Percentiles rank a stretch among this genome's conserved stretches.
phyloP scores from a whole-genome alignment of 1,140 invertebrate species.

The Drosophila arawakana region DNA sequence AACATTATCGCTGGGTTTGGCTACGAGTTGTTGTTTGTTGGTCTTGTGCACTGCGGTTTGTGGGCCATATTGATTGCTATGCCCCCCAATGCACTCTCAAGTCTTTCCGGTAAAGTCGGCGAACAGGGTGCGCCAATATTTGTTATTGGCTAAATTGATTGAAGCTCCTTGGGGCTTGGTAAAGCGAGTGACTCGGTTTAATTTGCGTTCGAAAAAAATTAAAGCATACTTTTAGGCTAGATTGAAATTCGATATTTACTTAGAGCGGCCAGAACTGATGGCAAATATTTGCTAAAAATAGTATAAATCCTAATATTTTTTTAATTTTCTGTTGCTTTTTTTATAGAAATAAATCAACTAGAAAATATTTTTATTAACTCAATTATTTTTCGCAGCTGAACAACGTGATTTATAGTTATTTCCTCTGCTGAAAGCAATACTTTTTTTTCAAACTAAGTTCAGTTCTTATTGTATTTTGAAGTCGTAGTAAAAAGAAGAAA shows the following conservation, averaged over 20 bases:
- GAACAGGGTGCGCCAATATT: constrained; percentile 2
- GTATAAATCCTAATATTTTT: too few relatives aligned
- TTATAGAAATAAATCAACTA: too few relatives aligned
- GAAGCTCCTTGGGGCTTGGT: constrained; percentile 8
- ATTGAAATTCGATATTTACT: too few relatives aligned
- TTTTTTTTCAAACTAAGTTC: constrained; percentile 1
- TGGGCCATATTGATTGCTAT: constrained; percentile 66
- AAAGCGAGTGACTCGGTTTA: neutral
- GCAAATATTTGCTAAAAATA: too few relatives aligned
- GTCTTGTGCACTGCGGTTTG: constrained; percentile 54
- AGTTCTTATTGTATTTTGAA: constrained; percentile 13
- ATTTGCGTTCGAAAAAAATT: neutral
- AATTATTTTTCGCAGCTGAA: neutral
- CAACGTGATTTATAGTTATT: neutral
- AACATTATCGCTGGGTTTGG: constrained; percentile 75
- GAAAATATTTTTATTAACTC: too few relatives aligned
- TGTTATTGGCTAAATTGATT: constrained; percentile 32
- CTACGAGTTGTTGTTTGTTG: constrained; percentile 53
- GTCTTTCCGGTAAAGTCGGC: constrained; percentile 16
- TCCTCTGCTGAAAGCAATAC: neutral
- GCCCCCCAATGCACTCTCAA: constrained; percentile 34
- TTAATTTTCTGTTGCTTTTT: too few relatives aligned
- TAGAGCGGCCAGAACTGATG: too few relatives aligned
- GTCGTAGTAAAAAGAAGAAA: constrained; percentile 18
- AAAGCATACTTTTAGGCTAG: too few relatives aligned